Percentiles rank a stretch among this genome's conserved stretches.
Evolutionary conservation across 2,797 vertebrate genomes (phyloP).

Genomic region (Melanotaenia parkinsoni): DNA sequence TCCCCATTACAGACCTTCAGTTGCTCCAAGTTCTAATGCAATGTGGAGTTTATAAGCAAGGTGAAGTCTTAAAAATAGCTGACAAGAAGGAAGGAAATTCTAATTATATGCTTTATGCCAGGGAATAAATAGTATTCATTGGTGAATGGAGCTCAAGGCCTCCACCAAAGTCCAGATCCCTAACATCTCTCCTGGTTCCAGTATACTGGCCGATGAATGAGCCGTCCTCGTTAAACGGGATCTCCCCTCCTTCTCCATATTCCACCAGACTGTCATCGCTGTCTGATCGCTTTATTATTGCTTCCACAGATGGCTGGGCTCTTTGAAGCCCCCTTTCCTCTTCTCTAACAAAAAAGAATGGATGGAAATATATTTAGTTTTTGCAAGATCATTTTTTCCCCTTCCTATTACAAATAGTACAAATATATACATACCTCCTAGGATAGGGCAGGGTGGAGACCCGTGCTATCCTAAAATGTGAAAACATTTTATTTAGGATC

Average conservation of each 20-base stretch:
- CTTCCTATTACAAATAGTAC: neutral
- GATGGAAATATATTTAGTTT: neutral
- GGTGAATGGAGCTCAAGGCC: conserved; percentile 93
- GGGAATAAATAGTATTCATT: conserved; percentile 92
- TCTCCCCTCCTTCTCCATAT: conserved; percentile 94
- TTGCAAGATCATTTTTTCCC: neutral
- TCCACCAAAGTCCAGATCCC: conserved; percentile 91
- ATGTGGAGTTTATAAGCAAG: conserved; percentile 6
- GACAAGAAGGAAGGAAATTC: neutral
- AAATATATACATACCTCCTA: conserved; percentile 75
- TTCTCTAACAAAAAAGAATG: conserved; percentile 81
- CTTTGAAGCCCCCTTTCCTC: conserved; percentile 94
- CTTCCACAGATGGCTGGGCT: conserved; percentile 90
- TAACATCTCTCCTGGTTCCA: conserved; percentile 89
- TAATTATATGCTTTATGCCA: conserved; percentile 82
- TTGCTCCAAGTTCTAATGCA: conserved; percentile 11
- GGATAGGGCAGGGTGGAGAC: conserved; percentile 81
- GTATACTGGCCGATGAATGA: conserved; percentile 99
- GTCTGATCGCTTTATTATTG: conserved; percentile 90
- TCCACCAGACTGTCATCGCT: conserved; percentile 98
- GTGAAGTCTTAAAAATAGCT: conserved; percentile 25
- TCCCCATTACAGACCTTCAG: conserved; percentile 12
- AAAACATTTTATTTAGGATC: conserved; percentile 24
- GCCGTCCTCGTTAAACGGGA: conserved; percentile 95
- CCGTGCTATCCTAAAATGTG: conserved; percentile 80